Evolutionary conservation across 2,888 invertebrate genomes (phyloP).

Genomic region (Drosophila anomelani): DNA sequence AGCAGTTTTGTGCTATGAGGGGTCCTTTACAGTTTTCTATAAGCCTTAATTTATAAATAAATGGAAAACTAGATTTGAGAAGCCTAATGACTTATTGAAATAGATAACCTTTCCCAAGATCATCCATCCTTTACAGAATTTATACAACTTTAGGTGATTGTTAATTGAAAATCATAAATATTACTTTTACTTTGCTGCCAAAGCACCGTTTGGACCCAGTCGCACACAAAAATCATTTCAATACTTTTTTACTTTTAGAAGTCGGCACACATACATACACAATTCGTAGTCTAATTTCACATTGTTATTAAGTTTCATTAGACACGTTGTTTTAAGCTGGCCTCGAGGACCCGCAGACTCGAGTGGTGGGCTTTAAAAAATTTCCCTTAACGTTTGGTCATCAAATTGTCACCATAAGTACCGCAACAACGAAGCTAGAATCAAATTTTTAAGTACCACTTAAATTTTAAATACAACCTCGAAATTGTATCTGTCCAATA

Average conservation of each 20-base stretch:
- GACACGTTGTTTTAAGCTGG: slow-evolving; percentile 48
- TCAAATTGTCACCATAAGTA: slow-evolving; percentile 55
- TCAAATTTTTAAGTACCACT: slow-evolving; percentile 67
- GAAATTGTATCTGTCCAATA: slow-evolving; percentile 31
- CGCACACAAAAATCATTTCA: slow-evolving; percentile 48
- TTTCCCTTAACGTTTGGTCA: slow-evolving; percentile 51
- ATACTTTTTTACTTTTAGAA: slow-evolving; percentile 73
- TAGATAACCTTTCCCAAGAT: background rate
- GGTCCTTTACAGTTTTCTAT: background rate
- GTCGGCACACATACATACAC: slow-evolving; percentile 71
- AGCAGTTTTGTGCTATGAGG: background rate
- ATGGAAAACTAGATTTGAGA: background rate
- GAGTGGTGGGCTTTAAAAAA: slow-evolving; percentile 29
- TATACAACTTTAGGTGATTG: background rate
- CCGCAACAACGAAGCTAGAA: slow-evolving; percentile 45
- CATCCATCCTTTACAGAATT: background rate
- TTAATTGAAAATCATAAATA: background rate
- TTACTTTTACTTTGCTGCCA: slow-evolving; percentile 47
- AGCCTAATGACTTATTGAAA: background rate
- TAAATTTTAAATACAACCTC: slow-evolving; percentile 54
- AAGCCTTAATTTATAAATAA: background rate
- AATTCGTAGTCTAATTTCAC: slow-evolving; percentile 35
- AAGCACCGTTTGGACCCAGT: background rate
- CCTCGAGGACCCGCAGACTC: slow-evolving; percentile 15
- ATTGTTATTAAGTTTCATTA: slow-evolving; percentile 45